Evolutionary conservation across 2,797 vertebrate species (phyloP), one percentile per base, ranked within the genome.

Genomic region (Apogon hyalosoma): DNA sequence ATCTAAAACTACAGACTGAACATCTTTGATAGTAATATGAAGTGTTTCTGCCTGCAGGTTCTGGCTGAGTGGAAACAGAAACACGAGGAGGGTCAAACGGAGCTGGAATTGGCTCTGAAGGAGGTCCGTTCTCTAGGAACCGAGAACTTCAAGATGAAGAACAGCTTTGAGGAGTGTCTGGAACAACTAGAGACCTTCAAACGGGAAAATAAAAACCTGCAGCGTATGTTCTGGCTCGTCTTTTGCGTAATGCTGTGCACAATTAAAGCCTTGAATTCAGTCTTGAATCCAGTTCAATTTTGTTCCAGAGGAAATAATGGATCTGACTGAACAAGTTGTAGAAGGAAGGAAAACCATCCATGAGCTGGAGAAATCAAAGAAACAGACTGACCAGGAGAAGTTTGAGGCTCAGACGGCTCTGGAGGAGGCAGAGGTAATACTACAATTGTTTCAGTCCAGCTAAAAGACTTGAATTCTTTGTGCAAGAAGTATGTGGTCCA

Each of bases 121-220:
- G 95, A 96, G 49, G 89, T 90, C 46, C 88, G 93, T 0, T 91
- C 90, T 18, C 86, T 94, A 10, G 94, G 93, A 13, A 94, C 93
- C 0, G 94, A 96, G 83, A 90, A 94, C 67, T 96, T 96, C 83
- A 92, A 88, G 63, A 92, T 95, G 90, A 94, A 91, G 72, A 95
- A 96, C 0, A 90, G 94, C 39, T 96, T 95, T 0, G 94, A 95
- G 43, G 95, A 96, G 46, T 87, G 91, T 4, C 79, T 95, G 0
- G 94, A 96, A 6, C 93, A 95, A 58, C 64, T 93, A 40, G 95
- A 95, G 90, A 95, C 88, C 0, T 65, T 95, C 63, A 92, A 92
- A 62, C 55, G 91, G 43, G 95, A 96, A 83, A 96, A 95, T 63
- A 95, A 94, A 82, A 96, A 94, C 40, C 80, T 95, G 9, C 94